Evolutionary conservation across 1,140 invertebrate species (phyloP), one percentile per base, ranked within the genome.

Genomic region (Tetraneura akinire): DNA sequence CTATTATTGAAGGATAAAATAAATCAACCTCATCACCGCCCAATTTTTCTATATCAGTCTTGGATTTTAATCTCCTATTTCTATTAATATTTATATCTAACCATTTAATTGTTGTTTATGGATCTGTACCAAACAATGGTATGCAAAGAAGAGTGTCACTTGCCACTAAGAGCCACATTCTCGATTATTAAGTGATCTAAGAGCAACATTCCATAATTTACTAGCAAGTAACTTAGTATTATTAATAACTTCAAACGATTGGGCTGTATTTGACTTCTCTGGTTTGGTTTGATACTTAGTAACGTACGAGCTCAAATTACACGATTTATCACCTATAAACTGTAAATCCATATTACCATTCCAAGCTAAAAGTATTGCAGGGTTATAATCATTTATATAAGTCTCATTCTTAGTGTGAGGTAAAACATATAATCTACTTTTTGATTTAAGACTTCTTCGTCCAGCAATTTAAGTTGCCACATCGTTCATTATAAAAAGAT

Each of bases 281-380:
- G 49, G 47, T 76, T 84, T 84, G 10, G 82, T 82, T 57, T 81
- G 57, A 68, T 84, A 83, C 76, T 83, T 84, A 51, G 83, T 83
- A 51, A 81, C 78, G 37, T 60, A 64, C 18, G 49, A 51, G 18
- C 49, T 51, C 18, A 51, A 51, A 51, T 14, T 18, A 51, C 49
- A 51, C 18, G 49, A 51, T 29, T 60, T 60, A 14, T 60, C 55
- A 14, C 23, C 23, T 14, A 60, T 23, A 60, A 26, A 60, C 11
- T 60, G 55, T 14, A 60, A 14, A 29, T 60, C 55, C 55, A 26
- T 60, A 14, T 60, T 60, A 23, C 10, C 55, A 14, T 60, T 29
- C 23, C 55, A 60, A 14, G 55, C 55, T 26, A 60, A 26, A 26
- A 57, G 53, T 10, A 57, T 57, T 1, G 53, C 53, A 11, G 53